Evolutionary conservation across 1,140 invertebrate genomes (phyloP).

Genomic region (Oncopodura yosiiana): DNA sequence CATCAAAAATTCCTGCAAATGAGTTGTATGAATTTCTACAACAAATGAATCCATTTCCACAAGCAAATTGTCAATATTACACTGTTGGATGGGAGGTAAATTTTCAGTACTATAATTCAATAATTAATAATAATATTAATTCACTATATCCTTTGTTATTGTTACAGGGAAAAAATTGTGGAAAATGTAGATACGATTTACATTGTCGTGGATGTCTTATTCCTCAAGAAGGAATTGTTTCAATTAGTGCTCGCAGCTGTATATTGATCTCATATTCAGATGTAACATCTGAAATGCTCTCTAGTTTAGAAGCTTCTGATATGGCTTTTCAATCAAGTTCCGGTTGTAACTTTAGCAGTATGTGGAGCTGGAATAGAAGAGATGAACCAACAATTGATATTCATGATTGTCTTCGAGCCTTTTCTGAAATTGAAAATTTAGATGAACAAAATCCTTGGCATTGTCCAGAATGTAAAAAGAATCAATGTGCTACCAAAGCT

Average conservation of each 20-base stretch:
- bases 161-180: conserved; percentile 52
- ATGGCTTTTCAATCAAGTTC: conserved; percentile 8
- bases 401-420: conserved; percentile 58
- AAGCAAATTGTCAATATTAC: conserved; percentile 41
- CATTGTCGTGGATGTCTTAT: conserved; percentile 55
- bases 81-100: conserved; percentile 45
- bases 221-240: conserved; percentile 44
- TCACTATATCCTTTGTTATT: conserved; percentile 10
- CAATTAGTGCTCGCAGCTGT: conserved; percentile 49
- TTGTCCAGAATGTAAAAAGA: conserved; percentile 55
- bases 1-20: conserved; percentile 47
- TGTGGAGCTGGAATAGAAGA: background rate
- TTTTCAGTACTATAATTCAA: conserved; percentile 36
- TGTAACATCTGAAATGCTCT: conserved; percentile 29
- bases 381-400: conserved; percentile 43
- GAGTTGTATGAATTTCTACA: conserved; percentile 47
- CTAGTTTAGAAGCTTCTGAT: conserved; percentile 19
- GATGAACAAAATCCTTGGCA: conserved; percentile 63
- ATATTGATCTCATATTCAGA: conserved; percentile 46
- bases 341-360: background rate
- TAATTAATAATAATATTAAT: background rate
- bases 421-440: conserved; percentile 57
- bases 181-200: conserved; percentile 50
- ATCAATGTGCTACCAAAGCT: conserved; percentile 60
- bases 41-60: conserved; percentile 43